Percentiles rank a stretch among this genome's conserved stretches.
Evolutionary conservation across 2,113 vertebrate species (phyloP).

Genomic region (Labeo catla): DNA sequence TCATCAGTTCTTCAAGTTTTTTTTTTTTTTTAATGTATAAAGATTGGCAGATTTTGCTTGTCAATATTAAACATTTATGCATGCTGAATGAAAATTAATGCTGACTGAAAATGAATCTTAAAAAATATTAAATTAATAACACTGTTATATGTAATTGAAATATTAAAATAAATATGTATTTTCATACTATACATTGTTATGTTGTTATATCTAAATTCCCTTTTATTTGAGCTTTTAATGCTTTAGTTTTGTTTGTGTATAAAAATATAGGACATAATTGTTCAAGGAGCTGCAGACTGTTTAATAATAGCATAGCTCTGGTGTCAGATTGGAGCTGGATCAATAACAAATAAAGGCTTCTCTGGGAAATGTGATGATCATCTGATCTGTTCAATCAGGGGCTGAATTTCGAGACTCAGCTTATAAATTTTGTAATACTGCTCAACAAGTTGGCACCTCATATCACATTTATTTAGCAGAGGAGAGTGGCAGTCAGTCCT

Average conservation of each 20-base stretch:
- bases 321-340: slow-evolving; percentile 19
- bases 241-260: neutral
- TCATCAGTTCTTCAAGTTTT: too few relatives aligned
- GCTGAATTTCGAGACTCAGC: slow-evolving; percentile 1
- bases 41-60: too few relatives aligned
- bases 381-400: slow-evolving; percentile 23
- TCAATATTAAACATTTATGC: too few relatives aligned
- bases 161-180: too few relatives aligned
- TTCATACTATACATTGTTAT: neutral
- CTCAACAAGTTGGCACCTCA: neutral
- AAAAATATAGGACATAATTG: neutral
- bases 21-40: too few relatives aligned
- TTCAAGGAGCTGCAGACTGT: neutral
- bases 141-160: too few relatives aligned
- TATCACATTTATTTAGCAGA: neutral
- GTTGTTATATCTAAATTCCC: neutral
- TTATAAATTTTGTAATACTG: slow-evolving; percentile 34
- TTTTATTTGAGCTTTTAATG: neutral
- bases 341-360: slow-evolving; percentile 30
- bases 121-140: too few relatives aligned
- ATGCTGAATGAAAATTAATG: too few relatives aligned
- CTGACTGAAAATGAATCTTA: too few relatives aligned
- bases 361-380: slow-evolving; percentile 13
- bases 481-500: neutral
- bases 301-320: neutral